Percentiles rank a stretch among this genome's conserved stretches.
These are phyloP conservation scores for Stegodyphus mimosarum DNA, from an alignment of 1,140 invertebrate genomes.

Conservation along the genomic window DNA sequence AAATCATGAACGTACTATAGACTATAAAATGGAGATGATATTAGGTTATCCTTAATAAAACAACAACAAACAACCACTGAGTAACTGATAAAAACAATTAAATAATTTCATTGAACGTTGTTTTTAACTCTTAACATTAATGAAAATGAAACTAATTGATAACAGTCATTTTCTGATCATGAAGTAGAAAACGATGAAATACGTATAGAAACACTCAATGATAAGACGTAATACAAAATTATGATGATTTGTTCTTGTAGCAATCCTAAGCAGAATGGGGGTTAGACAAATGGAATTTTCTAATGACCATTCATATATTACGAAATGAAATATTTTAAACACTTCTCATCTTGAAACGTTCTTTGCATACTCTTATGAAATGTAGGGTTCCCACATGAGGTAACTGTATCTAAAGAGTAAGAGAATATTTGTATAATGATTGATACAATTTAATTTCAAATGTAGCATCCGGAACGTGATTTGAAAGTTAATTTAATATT, in stretches of 20 bases:
- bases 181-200: slow-evolving; percentile 58
- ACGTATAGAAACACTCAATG: slow-evolving; percentile 60
- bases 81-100: too few relatives aligned
- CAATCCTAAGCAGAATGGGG: slow-evolving; percentile 13
- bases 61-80: too few relatives aligned
- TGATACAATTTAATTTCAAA: slow-evolving; percentile 22
- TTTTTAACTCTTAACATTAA: too few relatives aligned
- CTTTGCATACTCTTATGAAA: slow-evolving; percentile 13
- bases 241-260: slow-evolving; percentile 52
- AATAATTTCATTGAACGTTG: too few relatives aligned
- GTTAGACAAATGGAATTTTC: slow-evolving; percentile 18
- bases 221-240: slow-evolving; percentile 57
- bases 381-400: slow-evolving; percentile 36
- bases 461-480: background rate
- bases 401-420: background rate
- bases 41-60: too few relatives aligned
- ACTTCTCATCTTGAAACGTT: background rate
- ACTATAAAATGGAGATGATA: too few relatives aligned
- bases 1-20: too few relatives aligned
- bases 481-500: background rate
- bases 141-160: too few relatives aligned
- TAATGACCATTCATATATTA: slow-evolving; percentile 32
- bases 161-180: background rate
- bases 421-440: slow-evolving; percentile 12
- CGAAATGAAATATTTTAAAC: slow-evolving; percentile 20